phyloP scores from a whole-genome alignment of 2,113 vertebrate species.

The Melanostigma gelatinosum region DNA sequence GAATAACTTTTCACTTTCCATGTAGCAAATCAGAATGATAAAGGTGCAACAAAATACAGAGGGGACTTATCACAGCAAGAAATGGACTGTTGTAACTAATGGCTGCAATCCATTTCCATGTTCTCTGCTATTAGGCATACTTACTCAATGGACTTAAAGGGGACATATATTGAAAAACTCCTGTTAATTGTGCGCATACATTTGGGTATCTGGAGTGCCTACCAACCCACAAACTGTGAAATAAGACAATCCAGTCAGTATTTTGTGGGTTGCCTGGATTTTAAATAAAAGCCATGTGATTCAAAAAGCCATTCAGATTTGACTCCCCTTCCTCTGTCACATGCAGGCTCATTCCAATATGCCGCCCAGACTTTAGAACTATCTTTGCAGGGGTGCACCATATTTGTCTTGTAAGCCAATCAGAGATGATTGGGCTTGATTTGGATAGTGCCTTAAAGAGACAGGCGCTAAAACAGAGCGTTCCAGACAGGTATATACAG shows the following conservation, averaged over 20 bases:
- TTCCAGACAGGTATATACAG: no score
- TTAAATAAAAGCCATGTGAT: neutral
- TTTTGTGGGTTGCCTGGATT: neutral
- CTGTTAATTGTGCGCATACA: neutral
- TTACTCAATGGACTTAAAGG: neutral
- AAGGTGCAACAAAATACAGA: slow-evolving; percentile 2
- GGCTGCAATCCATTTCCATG: neutral
- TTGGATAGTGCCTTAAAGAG: no score
- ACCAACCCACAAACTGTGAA: neutral
- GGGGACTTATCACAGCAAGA: neutral
- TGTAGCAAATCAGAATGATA: slow-evolving; percentile 11
- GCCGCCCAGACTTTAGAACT: no score
- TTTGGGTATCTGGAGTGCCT: neutral
- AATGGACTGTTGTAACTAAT: neutral
- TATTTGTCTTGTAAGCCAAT: no score
- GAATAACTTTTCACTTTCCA: neutral
- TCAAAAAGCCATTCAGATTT: neutral
- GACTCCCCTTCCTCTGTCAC: neutral
- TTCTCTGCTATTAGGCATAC: neutral
- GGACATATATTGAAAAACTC: neutral
- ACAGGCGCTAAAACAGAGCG: no score
- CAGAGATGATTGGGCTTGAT: no score
- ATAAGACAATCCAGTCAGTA: neutral
- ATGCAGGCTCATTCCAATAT: no score
- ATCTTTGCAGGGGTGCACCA: no score